Conservation (phyloP, 2,113 vertebrate genomes). For the Pheucticus melanocephalus region DNA sequence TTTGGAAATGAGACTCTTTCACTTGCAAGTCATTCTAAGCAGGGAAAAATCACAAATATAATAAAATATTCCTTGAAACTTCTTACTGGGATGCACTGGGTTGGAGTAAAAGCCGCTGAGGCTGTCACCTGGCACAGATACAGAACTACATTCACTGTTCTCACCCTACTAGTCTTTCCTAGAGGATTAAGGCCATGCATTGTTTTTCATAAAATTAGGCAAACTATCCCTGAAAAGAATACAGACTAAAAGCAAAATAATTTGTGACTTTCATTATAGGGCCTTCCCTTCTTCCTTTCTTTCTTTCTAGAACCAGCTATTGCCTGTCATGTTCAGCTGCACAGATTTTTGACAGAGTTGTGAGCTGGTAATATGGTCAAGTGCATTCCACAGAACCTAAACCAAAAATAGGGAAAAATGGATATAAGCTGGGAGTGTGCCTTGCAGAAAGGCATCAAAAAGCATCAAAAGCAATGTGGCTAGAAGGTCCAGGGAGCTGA, state of each 20-base stretch:
- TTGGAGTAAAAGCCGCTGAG: background rate
- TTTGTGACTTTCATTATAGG: background rate
- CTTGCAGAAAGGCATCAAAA: background rate
- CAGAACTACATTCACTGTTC: background rate
- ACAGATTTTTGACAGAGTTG: background rate
- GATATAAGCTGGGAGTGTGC: rapidly evolving
- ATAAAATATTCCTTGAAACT: background rate
- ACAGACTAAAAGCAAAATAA: background rate
- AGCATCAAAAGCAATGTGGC: background rate
- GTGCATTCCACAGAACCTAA: background rate
- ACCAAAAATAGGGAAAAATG: background rate
- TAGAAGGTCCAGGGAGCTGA: background rate
- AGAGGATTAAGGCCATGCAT: background rate
- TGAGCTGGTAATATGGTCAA: background rate
- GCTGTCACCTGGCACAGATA: background rate
- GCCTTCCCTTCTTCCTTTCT: background rate
- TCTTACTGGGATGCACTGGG: background rate
- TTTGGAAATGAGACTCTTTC: background rate
- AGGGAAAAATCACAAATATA: background rate
- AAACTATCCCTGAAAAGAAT: background rate
- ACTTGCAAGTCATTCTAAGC: background rate
- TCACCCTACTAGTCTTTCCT: background rate
- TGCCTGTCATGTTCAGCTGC: background rate
- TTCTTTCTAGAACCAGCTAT: background rate
- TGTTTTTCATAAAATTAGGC: background rate